Conservation (phyloP, 2,113 vertebrate species). For the Triplophysa siluroides region DNA sequence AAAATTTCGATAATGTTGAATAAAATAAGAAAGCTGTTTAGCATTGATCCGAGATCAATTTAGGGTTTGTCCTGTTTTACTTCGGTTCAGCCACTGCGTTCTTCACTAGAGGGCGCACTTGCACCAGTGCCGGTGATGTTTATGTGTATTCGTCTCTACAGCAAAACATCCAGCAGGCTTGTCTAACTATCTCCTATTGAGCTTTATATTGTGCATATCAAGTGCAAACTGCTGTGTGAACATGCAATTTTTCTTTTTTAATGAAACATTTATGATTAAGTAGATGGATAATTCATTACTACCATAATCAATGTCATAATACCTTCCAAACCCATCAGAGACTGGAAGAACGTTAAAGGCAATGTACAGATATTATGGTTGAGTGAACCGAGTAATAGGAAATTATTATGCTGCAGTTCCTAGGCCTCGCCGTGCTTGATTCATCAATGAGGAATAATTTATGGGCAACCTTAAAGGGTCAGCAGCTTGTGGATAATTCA, state of each 20-base stretch:
- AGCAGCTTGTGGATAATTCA: constrained; percentile 15
- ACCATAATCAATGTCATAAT: background rate
- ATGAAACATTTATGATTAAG: background rate
- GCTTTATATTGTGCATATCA: background rate
- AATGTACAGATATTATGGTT: background rate
- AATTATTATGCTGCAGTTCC: constrained; percentile 1
- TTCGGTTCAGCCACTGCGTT: background rate
- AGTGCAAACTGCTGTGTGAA: background rate
- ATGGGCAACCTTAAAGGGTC: constrained; percentile 28
- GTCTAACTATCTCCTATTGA: background rate
- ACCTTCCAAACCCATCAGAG: constrained; percentile 1
- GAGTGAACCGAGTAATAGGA: constrained; percentile 24
- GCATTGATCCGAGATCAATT: too few relatives aligned
- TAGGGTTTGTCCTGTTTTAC: too few relatives aligned
- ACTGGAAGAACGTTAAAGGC: background rate
- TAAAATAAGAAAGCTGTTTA: too few relatives aligned
- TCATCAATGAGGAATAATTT: constrained; percentile 38
- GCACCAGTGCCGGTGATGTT: background rate
- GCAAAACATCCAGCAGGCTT: background rate
- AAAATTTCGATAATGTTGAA: too few relatives aligned
- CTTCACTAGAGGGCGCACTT: constrained; percentile 28
- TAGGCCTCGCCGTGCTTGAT: constrained; percentile 17
- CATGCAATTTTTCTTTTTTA: background rate
- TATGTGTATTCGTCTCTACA: background rate
- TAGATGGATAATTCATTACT: constrained; percentile 5